Conservation (phyloP, 2,113 vertebrate genomes). For the Nerophis ophidion region DNA sequence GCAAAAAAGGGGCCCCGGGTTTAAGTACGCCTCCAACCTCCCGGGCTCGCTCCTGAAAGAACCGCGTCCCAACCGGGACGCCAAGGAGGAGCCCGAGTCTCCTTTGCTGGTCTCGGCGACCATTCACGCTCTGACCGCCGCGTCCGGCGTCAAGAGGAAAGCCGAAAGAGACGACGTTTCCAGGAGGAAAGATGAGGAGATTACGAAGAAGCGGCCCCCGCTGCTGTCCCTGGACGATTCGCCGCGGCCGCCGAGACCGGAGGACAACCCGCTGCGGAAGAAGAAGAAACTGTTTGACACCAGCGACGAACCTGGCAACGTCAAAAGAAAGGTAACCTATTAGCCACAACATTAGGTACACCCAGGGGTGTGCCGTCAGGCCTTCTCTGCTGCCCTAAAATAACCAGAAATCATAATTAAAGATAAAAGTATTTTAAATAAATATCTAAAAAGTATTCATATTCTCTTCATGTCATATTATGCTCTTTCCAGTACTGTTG, state of each 20-base stretch:
- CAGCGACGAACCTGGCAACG: slow-evolving; percentile 76
- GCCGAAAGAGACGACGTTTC: slow-evolving; percentile 80
- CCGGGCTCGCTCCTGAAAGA: slow-evolving; percentile 93
- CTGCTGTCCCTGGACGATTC: slow-evolving; percentile 63
- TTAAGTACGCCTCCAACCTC: slow-evolving; percentile 95
- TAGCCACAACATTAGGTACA: background rate
- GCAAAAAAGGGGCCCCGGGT: slow-evolving; percentile 98
- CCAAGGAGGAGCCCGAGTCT: slow-evolving; percentile 79
- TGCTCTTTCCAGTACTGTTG: no score
- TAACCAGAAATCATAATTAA: background rate
- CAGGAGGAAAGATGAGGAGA: slow-evolving; percentile 78
- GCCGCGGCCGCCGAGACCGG: slow-evolving; percentile 77
- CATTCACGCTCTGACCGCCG: slow-evolving; percentile 35
- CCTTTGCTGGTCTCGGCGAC: slow-evolving; percentile 39
- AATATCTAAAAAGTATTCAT: no score
- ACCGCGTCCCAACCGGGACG: slow-evolving; percentile 80
- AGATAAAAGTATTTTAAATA: no score
- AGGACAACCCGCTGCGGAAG: slow-evolving; percentile 84
- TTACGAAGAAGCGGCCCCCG: slow-evolving; percentile 76
- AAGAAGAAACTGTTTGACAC: slow-evolving; percentile 89
- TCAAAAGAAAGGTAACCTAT: slow-evolving; percentile 80
- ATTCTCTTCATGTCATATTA: no score
- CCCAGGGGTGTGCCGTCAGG: no score
- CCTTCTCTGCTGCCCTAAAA: no score
- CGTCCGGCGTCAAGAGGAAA: slow-evolving; percentile 73